These are phyloP conservation scores for Bradysia coprophila DNA, from an alignment of 1,140 invertebrate species.

Conservation along the genomic window DNA sequence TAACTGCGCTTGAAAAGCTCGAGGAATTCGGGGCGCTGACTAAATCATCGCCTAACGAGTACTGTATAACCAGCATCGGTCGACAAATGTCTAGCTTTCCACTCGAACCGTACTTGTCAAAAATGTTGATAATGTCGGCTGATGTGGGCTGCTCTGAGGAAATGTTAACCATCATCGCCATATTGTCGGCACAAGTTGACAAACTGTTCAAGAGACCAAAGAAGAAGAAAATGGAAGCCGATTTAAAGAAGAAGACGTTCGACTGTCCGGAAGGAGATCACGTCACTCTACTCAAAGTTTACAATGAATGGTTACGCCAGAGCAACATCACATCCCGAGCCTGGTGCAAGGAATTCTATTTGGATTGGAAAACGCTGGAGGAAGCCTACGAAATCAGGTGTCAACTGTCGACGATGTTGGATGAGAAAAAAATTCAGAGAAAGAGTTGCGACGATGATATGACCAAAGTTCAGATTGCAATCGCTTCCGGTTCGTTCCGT, in stretches of 20 bases:
- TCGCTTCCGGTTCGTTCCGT: too few relatives aligned
- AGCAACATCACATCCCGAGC: too few relatives aligned
- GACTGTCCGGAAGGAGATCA: conserved; percentile 98
- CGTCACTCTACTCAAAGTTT: too few relatives aligned
- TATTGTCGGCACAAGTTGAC: conserved; percentile 91
- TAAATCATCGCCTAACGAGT: conserved; percentile 65
- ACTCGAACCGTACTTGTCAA: conserved; percentile 88
- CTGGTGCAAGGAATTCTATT: too few relatives aligned
- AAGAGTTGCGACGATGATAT: too few relatives aligned
- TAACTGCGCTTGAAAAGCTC: conserved; percentile 86
- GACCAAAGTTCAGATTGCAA: too few relatives aligned
- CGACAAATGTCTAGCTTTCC: conserved; percentile 98
- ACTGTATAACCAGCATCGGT: conserved; percentile 77
- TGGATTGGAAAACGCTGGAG: too few relatives aligned
- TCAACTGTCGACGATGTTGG: too few relatives aligned
- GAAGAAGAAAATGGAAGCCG: conserved; percentile 88
- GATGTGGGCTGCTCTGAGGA: conserved; percentile 97
- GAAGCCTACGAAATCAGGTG: too few relatives aligned
- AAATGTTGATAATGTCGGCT: conserved; percentile 87
- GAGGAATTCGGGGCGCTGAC: conserved; percentile 82
- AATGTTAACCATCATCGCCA: conserved; percentile 93
- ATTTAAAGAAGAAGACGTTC: conserved; percentile 95
- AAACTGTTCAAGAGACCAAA: conserved; percentile 44
- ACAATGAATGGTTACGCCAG: too few relatives aligned
- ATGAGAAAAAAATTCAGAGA: too few relatives aligned